Conservation (phyloP, 2,888 invertebrate genomes). For the Hyalella azteca region DNA sequence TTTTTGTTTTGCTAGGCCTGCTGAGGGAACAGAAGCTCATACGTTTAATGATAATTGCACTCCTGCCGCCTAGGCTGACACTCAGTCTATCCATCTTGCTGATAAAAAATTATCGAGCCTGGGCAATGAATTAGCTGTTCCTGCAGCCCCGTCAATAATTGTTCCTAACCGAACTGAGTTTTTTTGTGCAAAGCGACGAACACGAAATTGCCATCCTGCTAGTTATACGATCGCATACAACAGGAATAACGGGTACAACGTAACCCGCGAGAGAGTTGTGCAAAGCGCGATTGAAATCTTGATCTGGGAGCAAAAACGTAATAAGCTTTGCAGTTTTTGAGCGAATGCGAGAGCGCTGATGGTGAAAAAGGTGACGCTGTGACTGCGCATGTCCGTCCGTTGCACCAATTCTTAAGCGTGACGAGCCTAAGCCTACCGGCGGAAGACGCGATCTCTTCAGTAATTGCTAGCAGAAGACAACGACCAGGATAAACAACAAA, state of each 20-base stretch:
- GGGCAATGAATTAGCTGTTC: slow-evolving; percentile 8
- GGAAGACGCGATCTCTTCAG: slow-evolving; percentile 30
- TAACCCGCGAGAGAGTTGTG: too few species aligned
- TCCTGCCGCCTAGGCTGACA: neutral
- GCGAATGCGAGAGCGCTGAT: neutral
- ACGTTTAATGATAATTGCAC: slow-evolving; percentile 5
- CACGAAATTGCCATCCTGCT: slow-evolving; percentile 13
- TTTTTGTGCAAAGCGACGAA: neutral
- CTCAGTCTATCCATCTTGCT: slow-evolving; percentile 4
- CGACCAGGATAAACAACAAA: slow-evolving; percentile 32
- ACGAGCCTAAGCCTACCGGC: slow-evolving; percentile 36
- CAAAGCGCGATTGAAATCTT: slow-evolving; percentile 15
- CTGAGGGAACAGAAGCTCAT: slow-evolving; percentile 5
- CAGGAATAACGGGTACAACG: too few species aligned
- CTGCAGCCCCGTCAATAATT: neutral
- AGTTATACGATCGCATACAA: slow-evolving; percentile 1
- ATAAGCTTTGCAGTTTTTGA: slow-evolving; percentile 19
- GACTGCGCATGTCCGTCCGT: slow-evolving; percentile 33
- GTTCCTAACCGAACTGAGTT: slow-evolving; percentile 16
- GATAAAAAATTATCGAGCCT: slow-evolving; percentile 13
- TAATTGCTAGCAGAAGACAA: slow-evolving; percentile 37
- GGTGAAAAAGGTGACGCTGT: slow-evolving; percentile 17
- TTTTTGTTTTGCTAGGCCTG: neutral
- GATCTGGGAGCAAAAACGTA: neutral
- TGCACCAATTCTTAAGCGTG: slow-evolving; percentile 27